Base-by-base conservation (phyloP, 2,888 invertebrate species). In the Apocheima hispidaria region DNA sequence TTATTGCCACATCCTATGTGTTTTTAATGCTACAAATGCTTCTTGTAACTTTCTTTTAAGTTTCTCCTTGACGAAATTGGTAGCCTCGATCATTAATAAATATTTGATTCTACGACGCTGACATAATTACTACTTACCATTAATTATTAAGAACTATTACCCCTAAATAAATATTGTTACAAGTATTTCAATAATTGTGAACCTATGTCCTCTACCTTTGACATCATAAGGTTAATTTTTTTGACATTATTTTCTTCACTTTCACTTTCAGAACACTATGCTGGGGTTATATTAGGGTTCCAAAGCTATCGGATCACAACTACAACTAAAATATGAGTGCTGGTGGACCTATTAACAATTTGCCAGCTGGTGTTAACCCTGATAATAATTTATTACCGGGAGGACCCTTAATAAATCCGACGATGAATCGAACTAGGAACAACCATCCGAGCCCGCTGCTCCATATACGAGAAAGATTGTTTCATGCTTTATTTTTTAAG, bases 401-500 rank as follows among this genome's bases (percentile, higher is more conserved):
- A 65, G 93, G 92, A n/a, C 94, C 94, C 1, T 74, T 94, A 36
- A 87, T 94, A 60, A 93, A 93, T 66, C 85, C 87, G 51, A 83
- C 86, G 23, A 87, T 93, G 76, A 93, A 94, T 65, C 86, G 94
- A 68, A 90, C 93, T 74, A 90, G 90, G 67, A 94, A 94, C 73
- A 94, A 94, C 73, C 94, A 94, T 83, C 95, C 96, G 86, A 97
- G 96, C 81, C 96, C 97, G 36, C 86, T 97, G 66, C 95, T 97
- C 78, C 96, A 96, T 88, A 97, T 98, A 60, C 93, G 99, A 75
- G 98, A 99, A 84, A 94, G 98, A 71, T 92, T 99, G 55, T 99
- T 99, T 86, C 98, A 99, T 90, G 98, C 98, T 12, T 93, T 99
- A 72, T 99, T 99, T 88, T 96, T 98, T 83, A 96, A 98, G 84